Percentiles rank a stretch among this genome's conserved stretches.
Evolutionary conservation across 2,888 invertebrate species (phyloP).

Genomic region (Tenthredo scrophulariae): DNA sequence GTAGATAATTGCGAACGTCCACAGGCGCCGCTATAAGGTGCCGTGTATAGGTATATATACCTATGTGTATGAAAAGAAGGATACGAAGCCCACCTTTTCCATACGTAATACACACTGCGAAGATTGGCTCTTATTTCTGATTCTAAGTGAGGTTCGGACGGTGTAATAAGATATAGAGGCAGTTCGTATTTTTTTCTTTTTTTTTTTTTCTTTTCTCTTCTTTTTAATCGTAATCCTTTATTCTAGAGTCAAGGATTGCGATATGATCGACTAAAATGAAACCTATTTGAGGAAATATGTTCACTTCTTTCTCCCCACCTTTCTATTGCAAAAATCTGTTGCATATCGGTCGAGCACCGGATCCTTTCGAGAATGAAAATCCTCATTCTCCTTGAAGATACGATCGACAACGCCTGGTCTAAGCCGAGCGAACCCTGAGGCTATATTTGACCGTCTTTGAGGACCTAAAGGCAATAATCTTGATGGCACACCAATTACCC

Average conservation of each 20-base stretch:
- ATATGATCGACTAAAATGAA: not conserved
- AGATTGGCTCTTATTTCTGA: conserved; percentile 13
- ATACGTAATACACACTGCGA: not conserved
- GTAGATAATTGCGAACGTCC: conserved; percentile 58
- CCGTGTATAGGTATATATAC: not conserved
- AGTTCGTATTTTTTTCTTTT: not conserved
- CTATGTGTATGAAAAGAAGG: not conserved
- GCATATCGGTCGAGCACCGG: conserved; percentile 16
- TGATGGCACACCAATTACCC: conserved; percentile 75
- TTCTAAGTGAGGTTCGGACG: not conserved
- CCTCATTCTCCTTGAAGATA: conserved; percentile 44
- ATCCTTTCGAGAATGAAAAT: conserved; percentile 19
- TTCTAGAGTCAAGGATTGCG: not conserved
- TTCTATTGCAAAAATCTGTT: conserved; percentile 31
- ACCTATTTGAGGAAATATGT: not conserved
- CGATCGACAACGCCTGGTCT: conserved; percentile 50
- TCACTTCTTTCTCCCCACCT: not conserved
- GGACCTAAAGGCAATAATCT: conserved; percentile 72
- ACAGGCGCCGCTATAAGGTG: conserved; percentile 1
- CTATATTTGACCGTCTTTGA: conserved; percentile 56
- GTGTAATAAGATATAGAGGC: not conserved
- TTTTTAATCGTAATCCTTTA: not conserved
- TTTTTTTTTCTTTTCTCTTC: too few species aligned
- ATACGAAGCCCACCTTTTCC: not conserved
- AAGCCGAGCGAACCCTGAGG: conserved; percentile 37